These are phyloP conservation scores for Chaenodraco wilsoni DNA, from an alignment of 2,797 vertebrate genomes.

Conservation along the genomic window DNA sequence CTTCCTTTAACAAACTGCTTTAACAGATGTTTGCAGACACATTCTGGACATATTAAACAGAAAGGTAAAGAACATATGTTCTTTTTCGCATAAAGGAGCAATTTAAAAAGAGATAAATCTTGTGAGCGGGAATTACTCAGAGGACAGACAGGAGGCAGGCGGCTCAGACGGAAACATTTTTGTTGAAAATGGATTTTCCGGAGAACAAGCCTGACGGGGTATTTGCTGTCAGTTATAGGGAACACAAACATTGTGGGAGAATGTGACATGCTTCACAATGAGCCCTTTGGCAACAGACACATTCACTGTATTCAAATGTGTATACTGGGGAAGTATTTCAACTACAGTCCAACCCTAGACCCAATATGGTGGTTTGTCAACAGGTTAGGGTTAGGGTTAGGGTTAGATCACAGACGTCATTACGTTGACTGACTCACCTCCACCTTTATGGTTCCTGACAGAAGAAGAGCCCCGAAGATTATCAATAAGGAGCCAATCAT, in stretches of 20 bases:
- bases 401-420: not conserved
- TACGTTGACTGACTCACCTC: constrained; percentile 82
- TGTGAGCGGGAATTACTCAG: constrained; percentile 20
- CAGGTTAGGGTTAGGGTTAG: too few species aligned
- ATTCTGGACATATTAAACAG: not conserved
- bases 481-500: constrained; percentile 93
- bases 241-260: constrained; percentile 23
- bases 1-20: not conserved
- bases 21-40: not conserved
- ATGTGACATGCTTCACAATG: constrained; percentile 27
- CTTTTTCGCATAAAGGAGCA: not conserved
- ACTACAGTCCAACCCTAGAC: not conserved
- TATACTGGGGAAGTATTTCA: not conserved
- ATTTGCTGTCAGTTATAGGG: constrained; percentile 23
- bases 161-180: constrained; percentile 26
- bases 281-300: constrained; percentile 11
- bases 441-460: constrained; percentile 90
- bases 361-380: not conserved
- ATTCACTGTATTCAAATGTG: not conserved
- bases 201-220: constrained; percentile 30
- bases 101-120: constrained; percentile 19
- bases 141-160: constrained; percentile 14
- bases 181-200: constrained; percentile 41
- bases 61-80: not conserved
- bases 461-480: constrained; percentile 90